Percentiles rank a stretch among this genome's conserved stretches.
Evolutionary conservation across 2,888 invertebrate genomes (phyloP).

Genomic region (Slavum lentiscoides): DNA sequence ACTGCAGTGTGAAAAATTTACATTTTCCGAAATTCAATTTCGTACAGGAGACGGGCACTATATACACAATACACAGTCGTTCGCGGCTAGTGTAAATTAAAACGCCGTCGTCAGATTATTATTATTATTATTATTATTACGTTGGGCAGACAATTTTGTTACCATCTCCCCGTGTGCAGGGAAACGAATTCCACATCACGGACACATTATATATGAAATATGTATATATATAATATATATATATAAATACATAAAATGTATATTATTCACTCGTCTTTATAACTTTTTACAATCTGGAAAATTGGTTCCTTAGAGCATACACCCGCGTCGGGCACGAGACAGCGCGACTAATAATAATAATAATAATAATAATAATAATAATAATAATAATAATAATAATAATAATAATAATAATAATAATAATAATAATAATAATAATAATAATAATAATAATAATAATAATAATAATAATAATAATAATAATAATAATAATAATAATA

Average conservation of each 20-base stretch:
- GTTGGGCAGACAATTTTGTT: conserved; percentile 45
- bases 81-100: too few relatives aligned
- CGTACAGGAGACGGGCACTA: too few relatives aligned
- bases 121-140: not conserved
- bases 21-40: conserved; percentile 34
- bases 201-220: too few relatives aligned
- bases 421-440: too few relatives aligned
- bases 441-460: not conserved
- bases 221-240: too few relatives aligned
- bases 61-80: too few relatives aligned
- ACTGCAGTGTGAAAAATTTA: conserved; percentile 21
- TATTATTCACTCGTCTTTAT: not conserved
- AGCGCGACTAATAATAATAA: not conserved
- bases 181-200: too few relatives aligned
- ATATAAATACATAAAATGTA: too few relatives aligned
- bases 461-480: too few relatives aligned
- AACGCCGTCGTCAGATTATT: too few relatives aligned
- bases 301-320: conserved; percentile 19
- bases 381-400: not conserved
- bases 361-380: not conserved
- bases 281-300: conserved; percentile 51
- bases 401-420: not conserved
- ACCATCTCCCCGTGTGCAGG: not conserved
- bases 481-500: not conserved
- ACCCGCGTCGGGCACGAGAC: not conserved